phyloP scores from a whole-genome alignment of 2,113 vertebrate genomes.

The Oostethus manadensis region DNA sequence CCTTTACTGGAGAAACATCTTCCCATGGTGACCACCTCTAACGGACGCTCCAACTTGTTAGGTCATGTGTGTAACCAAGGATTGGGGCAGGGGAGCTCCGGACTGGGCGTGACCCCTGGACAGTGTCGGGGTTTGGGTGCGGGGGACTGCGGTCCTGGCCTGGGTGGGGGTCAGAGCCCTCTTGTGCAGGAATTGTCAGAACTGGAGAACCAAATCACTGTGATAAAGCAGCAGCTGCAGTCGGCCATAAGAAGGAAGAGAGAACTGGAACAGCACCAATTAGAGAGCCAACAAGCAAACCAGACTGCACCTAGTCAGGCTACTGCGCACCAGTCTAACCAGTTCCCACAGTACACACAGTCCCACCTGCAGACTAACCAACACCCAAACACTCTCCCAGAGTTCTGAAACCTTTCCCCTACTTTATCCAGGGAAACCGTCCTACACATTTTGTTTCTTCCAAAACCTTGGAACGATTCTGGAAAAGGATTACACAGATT shows the following conservation, averaged over 20 bases:
- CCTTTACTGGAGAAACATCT: constrained; percentile 73
- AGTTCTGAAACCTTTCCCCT: constrained; percentile 41
- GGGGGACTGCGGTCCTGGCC: constrained; percentile 26
- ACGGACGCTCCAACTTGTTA: constrained; percentile 83
- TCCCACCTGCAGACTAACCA: constrained; percentile 55
- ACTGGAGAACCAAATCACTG: constrained; percentile 87
- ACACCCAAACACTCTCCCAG: constrained; percentile 55
- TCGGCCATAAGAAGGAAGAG: constrained; percentile 87
- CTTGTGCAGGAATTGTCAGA: constrained; percentile 86
- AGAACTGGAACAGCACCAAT: constrained; percentile 89
- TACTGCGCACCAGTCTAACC: constrained; percentile 68
- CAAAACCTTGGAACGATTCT: neutral
- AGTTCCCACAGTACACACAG: constrained; percentile 63
- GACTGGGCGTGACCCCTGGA: constrained; percentile 14
- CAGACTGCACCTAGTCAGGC: constrained; percentile 50
- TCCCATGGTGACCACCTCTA: constrained; percentile 75
- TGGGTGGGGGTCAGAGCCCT: constrained; percentile 61
- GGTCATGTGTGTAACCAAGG: constrained; percentile 35
- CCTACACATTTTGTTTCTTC: neutral
- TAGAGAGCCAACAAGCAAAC: constrained; percentile 67
- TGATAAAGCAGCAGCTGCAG: constrained; percentile 92
- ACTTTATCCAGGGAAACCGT: constrained; percentile 26
- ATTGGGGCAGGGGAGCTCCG: constrained; percentile 28
- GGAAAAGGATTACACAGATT: constrained; percentile 14
- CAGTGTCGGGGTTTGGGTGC: constrained; percentile 41